Conservation (phyloP, 2,888 invertebrate genomes). For the Shargacucullia verbasci region DNA sequence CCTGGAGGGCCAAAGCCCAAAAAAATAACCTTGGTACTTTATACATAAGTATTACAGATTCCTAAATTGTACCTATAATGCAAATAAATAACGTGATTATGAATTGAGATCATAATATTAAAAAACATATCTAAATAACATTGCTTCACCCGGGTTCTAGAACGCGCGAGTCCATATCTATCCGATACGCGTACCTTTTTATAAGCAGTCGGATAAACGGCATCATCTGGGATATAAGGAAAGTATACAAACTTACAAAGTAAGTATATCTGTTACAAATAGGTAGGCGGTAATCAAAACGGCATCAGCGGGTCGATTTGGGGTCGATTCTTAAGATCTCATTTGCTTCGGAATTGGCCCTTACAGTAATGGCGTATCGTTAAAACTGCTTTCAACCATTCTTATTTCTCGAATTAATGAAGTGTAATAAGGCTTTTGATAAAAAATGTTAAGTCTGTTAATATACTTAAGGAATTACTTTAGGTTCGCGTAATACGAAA, state of each 20-base stretch:
- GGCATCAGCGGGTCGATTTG: conserved; percentile 51
- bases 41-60: no score
- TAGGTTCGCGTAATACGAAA: no score
- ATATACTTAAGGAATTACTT: conserved; percentile 17
- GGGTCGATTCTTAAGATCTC: conserved; percentile 63
- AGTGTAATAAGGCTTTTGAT: conserved; percentile 71
- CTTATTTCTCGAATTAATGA: conserved; percentile 76
- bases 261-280: conserved; percentile 27
- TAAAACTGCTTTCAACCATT: conserved; percentile 66
- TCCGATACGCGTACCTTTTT: conserved; percentile 2
- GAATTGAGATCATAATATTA: no score
- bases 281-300: conserved; percentile 41
- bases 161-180: no score
- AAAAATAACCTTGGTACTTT: no score
- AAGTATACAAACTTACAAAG: conserved; percentile 14
- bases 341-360: conserved; percentile 68
- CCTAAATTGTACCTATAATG: no score
- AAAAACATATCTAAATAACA: no score
- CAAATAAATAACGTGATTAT: no score
- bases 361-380: conserved; percentile 73
- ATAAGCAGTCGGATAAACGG: conserved; percentile 26
- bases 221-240: conserved; percentile 15
- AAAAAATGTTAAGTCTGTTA: conserved; percentile 14
- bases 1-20: no score
- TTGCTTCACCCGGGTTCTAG: no score